A percentile compares a stretch with the other conserved stretches of the same genome.
These are phyloP conservation scores for Smittia sp. DNA, from an alignment of 2,888 invertebrate genomes.

Conservation along the genomic window DNA sequence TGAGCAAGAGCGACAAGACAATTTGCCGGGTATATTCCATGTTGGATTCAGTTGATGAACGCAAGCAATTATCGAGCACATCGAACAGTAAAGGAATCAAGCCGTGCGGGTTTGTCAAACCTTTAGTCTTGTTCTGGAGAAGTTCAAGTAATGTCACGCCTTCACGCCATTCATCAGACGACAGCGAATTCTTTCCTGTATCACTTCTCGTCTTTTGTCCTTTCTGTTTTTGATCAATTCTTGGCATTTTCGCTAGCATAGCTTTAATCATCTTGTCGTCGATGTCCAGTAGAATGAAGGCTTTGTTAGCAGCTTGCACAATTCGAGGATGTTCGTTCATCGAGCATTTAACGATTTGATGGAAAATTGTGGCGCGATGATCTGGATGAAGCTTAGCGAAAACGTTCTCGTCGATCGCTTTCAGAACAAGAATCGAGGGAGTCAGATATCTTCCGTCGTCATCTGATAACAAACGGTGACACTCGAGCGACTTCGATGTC, in stretches of 20 bases:
- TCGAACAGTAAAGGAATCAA: constrained; percentile 76
- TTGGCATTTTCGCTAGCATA: not conserved
- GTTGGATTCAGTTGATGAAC: constrained; percentile 75
- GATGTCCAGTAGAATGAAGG: not conserved
- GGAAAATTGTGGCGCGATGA: not conserved
- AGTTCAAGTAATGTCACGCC: constrained; percentile 79
- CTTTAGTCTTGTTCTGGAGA: constrained; percentile 78
- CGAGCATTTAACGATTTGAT: constrained; percentile 42
- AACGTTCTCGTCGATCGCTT: constrained; percentile 46
- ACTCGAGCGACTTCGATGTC: constrained; percentile 13
- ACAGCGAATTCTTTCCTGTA: constrained; percentile 49
- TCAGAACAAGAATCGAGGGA: constrained; percentile 48
- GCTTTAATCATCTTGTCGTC: not conserved
- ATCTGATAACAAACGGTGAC: constrained; percentile 22
- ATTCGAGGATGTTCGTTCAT: constrained; percentile 14
- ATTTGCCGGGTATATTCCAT: constrained; percentile 89
- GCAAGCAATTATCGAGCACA: constrained; percentile 72
- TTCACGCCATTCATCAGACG: constrained; percentile 70
- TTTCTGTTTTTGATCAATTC: not conserved
- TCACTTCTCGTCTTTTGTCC: not conserved
- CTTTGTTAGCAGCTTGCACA: constrained; percentile 23
- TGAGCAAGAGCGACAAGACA: constrained; percentile 71
- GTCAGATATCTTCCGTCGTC: constrained; percentile 52
- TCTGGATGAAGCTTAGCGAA: constrained; percentile 52
- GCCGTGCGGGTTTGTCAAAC: constrained; percentile 61